A percentile compares a stretch with the other conserved stretches of the same genome.
Evolutionary conservation across 1,140 invertebrate species (phyloP).

Genomic region (Ips typographus): DNA sequence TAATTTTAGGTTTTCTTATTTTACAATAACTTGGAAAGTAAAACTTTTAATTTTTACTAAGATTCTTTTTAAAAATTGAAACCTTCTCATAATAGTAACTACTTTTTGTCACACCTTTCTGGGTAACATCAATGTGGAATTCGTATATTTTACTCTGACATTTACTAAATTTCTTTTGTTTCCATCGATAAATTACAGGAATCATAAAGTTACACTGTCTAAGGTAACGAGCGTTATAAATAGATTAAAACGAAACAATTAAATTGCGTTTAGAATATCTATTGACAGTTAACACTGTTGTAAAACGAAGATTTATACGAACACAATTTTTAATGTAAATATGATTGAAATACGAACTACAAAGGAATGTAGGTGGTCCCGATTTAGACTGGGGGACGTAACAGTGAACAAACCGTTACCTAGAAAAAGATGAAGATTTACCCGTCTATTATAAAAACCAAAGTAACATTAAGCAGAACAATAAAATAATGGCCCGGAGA

Average conservation of each 20-base stretch:
- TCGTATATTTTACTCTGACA: too few relatives aligned
- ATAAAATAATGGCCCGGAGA: conserved; percentile 29
- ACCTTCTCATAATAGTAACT: too few relatives aligned
- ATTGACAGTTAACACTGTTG: conserved; percentile 32
- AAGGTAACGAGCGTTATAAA: conserved; percentile 9
- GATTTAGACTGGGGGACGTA: conserved; percentile 1
- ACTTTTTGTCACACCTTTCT: too few relatives aligned
- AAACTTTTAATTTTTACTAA: too few relatives aligned
- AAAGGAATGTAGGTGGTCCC: conserved; percentile 22
- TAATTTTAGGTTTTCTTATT: too few relatives aligned
- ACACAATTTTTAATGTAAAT: conserved; percentile 34
- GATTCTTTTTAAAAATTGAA: too few relatives aligned
- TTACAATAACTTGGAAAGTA: too few relatives aligned
- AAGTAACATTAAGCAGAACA: conserved; percentile 34
- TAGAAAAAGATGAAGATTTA: conserved; percentile 30
- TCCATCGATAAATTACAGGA: too few relatives aligned
- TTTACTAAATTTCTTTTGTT: too few relatives aligned
- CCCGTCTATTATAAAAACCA: conserved; percentile 33
- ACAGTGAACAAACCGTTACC: conserved; percentile 6
- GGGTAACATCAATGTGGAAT: too few relatives aligned
- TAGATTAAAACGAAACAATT: conserved; percentile 25
- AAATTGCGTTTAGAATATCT: conserved; percentile 23
- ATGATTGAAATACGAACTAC: conserved; percentile 25
- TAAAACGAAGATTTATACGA: conserved; percentile 29
- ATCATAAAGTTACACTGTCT: too few relatives aligned